Evolutionary conservation across 2,797 vertebrate genomes (phyloP), one percentile per base, ranked within the genome.

Genomic region (Pantherophis alleghaniensis): DNA sequence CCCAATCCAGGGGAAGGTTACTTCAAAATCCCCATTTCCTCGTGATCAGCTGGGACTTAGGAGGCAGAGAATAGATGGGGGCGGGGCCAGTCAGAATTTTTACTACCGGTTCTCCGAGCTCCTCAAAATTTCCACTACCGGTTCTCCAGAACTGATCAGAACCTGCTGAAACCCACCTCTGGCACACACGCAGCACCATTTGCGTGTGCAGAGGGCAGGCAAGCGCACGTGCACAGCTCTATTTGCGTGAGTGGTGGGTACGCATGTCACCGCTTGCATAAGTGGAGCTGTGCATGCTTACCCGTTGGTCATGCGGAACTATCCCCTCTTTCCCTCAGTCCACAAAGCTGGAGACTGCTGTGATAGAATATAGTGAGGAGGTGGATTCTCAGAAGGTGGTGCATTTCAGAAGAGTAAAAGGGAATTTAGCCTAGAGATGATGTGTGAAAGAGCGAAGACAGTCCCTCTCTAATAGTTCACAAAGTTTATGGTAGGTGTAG

Each of bases 161-260:
- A 51, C 47, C 47, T 51, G 47, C 6, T 51, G 47, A 51, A 51
- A 51, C 6, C 47, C 47, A 51, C 6, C 47, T 51, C 47, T 51
- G 47, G 14, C 6, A 32, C 6, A n/a, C 14, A 6, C 32, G 2
- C n/a, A 69, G 14, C 6, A 16, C 14, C 14, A 32, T 7, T 69
- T 69, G 66, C 6, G 2, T 32, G 1, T 1, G 2, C 14, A 69
- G n/a, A 32, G 5, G 66, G 66, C 14, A 14, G n/a, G 66, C n/a
- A 32, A 69, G n/a, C 14, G 1, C 66, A 69, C 2, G 6, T 32
- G 66, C 66, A 32, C n/a, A 69, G n/a, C 1, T 69, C n/a, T 32
- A 69, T 69, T 69, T 69, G 66, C 0, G 13, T 5, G n/a, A 69
- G 2, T 32, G 6, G n/a, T 1, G 0, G 14, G 14, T 6, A 0